A percentile compares a stretch with the other conserved stretches of the same genome.
phyloP scores from a whole-genome alignment of 2,888 invertebrate genomes.

The Strigamia transsilvanica region DNA sequence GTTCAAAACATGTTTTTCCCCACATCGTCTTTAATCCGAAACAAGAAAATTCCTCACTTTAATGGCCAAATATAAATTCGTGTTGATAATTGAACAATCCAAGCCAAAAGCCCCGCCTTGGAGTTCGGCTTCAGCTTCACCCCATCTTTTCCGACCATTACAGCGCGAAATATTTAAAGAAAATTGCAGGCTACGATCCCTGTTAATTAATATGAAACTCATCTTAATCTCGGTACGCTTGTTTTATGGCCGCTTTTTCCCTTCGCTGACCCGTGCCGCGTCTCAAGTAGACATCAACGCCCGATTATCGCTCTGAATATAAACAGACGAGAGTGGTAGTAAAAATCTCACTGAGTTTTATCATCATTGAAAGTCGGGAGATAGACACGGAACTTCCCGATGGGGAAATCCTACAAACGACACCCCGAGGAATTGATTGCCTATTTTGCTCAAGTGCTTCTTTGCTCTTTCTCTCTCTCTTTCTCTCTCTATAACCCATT shows the following conservation, averaged over 20 bases:
- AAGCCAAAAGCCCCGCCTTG: background rate
- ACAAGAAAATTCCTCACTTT: background rate
- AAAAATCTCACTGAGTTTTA: background rate
- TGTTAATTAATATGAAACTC: constrained; percentile 3
- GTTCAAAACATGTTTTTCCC: too few species aligned
- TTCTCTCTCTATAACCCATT: background rate
- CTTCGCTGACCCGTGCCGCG: constrained; percentile 1
- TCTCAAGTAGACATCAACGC: constrained; percentile 13
- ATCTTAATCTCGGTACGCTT: constrained; percentile 15
- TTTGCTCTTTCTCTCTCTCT: too few species aligned
- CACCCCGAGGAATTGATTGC: constrained; percentile 19
- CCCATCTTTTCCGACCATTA: background rate
- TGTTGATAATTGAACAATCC: constrained; percentile 8
- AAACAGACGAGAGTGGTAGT: constrained; percentile 25
- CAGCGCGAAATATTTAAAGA: constrained; percentile 10
- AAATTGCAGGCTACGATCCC: constrained; percentile 1
- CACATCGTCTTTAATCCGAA: too few species aligned
- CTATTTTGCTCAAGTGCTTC: background rate
- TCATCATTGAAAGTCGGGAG: constrained; percentile 20
- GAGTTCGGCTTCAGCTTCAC: background rate
- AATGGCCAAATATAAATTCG: background rate
- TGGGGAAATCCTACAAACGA: constrained; percentile 5
- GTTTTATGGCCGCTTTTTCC: constrained; percentile 5
- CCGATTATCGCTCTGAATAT: constrained; percentile 26
- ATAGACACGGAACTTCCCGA: background rate